phyloP scores from a whole-genome alignment of 2,113 vertebrate species.

The Odontesthes bonariensis region DNA sequence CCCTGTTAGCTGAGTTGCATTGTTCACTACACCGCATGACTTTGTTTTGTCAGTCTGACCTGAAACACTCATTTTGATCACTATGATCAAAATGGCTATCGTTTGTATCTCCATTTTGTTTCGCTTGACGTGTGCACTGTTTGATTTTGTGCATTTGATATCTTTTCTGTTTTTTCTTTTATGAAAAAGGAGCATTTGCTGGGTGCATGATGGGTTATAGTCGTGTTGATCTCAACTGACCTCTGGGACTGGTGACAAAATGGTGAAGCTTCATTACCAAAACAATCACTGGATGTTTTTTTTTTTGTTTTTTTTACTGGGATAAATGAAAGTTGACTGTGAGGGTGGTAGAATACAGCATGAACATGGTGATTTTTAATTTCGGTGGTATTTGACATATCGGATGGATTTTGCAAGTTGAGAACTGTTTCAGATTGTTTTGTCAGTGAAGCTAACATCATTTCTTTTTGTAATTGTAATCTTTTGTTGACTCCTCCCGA shows the following conservation, averaged over 20 bases:
- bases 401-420: constrained; percentile 10
- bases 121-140: constrained; percentile 25
- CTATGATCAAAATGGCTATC: constrained; percentile 69
- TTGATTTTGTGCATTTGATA: constrained; percentile 22
- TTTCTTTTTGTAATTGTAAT: constrained; percentile 34
- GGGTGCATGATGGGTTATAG: constrained; percentile 5
- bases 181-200: constrained; percentile 29
- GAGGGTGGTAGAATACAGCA: neutral
- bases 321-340: constrained; percentile 20
- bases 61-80: constrained; percentile 67
- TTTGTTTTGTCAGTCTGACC: constrained; percentile 51
- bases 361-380: neutral
- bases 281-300: constrained; percentile 23
- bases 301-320: neutral
- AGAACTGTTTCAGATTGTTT: constrained; percentile 35
- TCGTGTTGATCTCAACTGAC: constrained; percentile 23
- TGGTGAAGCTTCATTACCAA: constrained; percentile 57
- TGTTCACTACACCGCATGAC: constrained; percentile 74
- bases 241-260: constrained; percentile 44
- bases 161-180: constrained; percentile 16
- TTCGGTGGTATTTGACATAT: neutral
- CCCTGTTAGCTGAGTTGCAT: constrained; percentile 11
- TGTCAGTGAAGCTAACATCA: constrained; percentile 51
- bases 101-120: constrained; percentile 6
- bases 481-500: constrained; percentile 14